These are phyloP conservation scores for Lanistes nyassanus DNA, from an alignment of 1,140 invertebrate genomes.

Conservation along the genomic window DNA sequence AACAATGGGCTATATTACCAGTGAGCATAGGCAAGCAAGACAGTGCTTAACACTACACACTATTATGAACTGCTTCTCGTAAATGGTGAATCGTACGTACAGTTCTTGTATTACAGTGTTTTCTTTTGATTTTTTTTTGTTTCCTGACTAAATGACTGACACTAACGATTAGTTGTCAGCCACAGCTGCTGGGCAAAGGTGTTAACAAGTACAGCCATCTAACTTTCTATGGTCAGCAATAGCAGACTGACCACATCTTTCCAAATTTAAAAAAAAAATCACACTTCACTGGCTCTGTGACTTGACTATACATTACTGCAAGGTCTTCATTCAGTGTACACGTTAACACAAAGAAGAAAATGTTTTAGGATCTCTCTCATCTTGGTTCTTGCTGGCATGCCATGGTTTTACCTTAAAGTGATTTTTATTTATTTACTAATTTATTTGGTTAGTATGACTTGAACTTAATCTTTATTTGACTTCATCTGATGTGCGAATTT, in stretches of 20 bases:
- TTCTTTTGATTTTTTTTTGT: neutral
- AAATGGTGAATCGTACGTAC: slow-evolving; percentile 1
- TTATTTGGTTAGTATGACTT: no score
- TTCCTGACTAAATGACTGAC: slow-evolving; percentile 16
- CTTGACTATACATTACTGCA: neutral
- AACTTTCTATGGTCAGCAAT: neutral
- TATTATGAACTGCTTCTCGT: no score
- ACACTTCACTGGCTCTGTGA: neutral
- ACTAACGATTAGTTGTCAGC: neutral
- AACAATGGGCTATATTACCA: no score
- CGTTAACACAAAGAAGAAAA: neutral
- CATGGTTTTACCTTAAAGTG: no score
- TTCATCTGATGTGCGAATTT: no score
- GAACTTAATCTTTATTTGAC: neutral
- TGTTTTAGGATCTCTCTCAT: neutral
- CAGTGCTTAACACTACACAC: no score
- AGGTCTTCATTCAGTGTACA: neutral
- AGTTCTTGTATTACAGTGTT: slow-evolving; percentile 4
- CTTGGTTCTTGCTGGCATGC: slow-evolving; percentile 4
- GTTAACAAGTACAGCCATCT: neutral
- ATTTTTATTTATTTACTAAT: no score
- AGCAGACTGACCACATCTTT: neutral
- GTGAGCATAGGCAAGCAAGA: no score
- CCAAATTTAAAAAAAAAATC: neutral
- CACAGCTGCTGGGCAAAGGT: neutral